These are phyloP conservation scores for Heterotis niloticus DNA, from an alignment of 2,113 vertebrate genomes.

Conservation along the genomic window DNA sequence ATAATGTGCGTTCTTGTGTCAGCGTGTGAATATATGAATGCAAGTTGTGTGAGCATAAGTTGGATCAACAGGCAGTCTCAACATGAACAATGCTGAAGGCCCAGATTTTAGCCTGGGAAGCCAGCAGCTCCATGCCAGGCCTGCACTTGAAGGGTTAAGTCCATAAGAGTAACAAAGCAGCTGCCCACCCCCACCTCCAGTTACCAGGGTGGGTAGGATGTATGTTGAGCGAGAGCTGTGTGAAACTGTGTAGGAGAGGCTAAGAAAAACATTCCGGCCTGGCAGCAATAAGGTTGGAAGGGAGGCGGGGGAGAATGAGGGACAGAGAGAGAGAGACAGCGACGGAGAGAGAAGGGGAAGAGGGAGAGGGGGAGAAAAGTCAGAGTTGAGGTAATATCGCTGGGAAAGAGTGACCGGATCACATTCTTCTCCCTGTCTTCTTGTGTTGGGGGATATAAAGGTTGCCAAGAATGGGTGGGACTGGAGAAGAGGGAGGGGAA, in stretches of 20 bases:
- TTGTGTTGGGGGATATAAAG: slow-evolving; percentile 61
- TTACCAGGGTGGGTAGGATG: slow-evolving; percentile 42
- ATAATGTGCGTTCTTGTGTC: neutral
- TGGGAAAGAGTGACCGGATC: slow-evolving; percentile 62
- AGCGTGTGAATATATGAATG: neutral
- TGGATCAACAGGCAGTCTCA: neutral
- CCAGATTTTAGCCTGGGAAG: no score
- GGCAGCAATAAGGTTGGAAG: slow-evolving; percentile 58
- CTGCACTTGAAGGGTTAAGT: slow-evolving; percentile 26
- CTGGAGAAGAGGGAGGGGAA: slow-evolving; percentile 29
- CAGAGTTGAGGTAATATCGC: slow-evolving; percentile 53
- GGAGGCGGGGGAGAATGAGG: slow-evolving; percentile 43
- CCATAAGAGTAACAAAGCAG: slow-evolving; percentile 22
- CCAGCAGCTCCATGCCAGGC: neutral
- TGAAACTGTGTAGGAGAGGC: slow-evolving; percentile 79
- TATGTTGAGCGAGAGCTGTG: slow-evolving; percentile 47
- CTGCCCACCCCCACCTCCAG: slow-evolving; percentile 29
- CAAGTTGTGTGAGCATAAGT: neutral
- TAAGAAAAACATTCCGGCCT: slow-evolving; percentile 66
- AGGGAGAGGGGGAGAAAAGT: no score
- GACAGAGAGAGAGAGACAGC: slow-evolving; percentile 26
- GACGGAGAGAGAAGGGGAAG: slow-evolving; percentile 40
- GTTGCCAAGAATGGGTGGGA: slow-evolving; percentile 52
- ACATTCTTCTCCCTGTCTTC: slow-evolving; percentile 68
- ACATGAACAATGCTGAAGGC: neutral